Conservation (phyloP, 2,888 invertebrate genomes). For the Embidobia sp. region DNA sequence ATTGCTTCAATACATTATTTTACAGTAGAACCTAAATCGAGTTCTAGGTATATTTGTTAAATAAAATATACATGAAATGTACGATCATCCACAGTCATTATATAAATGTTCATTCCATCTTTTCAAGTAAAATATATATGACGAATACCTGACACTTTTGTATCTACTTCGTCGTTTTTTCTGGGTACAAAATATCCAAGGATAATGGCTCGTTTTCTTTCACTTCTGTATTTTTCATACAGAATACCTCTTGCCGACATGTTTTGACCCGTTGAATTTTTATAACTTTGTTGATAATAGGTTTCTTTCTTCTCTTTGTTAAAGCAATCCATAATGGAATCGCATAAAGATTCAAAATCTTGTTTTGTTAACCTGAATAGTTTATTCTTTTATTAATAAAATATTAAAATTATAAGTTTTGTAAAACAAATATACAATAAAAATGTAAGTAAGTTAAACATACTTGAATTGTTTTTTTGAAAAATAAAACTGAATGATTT, state of each 20-base stretch:
- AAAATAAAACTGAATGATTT: constrained; percentile 1
- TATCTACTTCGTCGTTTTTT: too few relatives aligned
- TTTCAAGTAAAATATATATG: too few relatives aligned
- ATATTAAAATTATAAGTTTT: neutral
- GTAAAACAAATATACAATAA: too few relatives aligned
- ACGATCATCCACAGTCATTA: too few relatives aligned
- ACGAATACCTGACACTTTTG: too few relatives aligned
- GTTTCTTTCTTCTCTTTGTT: neutral
- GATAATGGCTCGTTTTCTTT: constrained; percentile 13
- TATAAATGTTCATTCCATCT: too few relatives aligned
- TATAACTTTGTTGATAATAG: constrained; percentile 4
- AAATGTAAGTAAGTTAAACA: too few relatives aligned
- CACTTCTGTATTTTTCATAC: constrained; percentile 8
- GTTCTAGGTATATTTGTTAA: too few relatives aligned
- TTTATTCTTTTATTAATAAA: neutral
- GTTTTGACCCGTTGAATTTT: neutral
- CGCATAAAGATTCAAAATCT: neutral
- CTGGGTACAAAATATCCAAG: neutral
- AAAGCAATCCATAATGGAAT: neutral
- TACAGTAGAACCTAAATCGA: too few relatives aligned
- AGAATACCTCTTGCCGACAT: constrained; percentile 6
- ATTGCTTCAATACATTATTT: too few relatives aligned
- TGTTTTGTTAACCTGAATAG: neutral
- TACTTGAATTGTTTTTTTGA: neutral
- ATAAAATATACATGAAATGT: too few relatives aligned